Base-by-base conservation (phyloP, 2,113 vertebrate genomes). In the Phoxinus phoxinus region DNA sequence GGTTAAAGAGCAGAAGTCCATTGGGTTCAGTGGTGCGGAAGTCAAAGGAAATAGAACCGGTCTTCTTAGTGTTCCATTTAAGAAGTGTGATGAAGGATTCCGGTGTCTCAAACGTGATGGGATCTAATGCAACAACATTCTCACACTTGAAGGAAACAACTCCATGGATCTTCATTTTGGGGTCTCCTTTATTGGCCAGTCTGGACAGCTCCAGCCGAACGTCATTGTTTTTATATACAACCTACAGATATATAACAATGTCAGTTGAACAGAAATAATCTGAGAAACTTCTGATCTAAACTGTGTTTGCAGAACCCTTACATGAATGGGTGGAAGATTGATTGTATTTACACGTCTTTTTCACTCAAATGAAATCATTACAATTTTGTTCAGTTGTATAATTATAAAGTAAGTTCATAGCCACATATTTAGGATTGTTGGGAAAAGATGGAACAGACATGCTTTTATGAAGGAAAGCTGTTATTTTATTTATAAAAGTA, bases 21-120 rank as follows among this genome's bases (percentile, higher is more conserved):
- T 98, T 99, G 72, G 98, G 98, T 91, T 99, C 98, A 1, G 98
- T 99, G 83, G 98, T 99, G 83, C 98, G 97, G 88, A 99, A 99
- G 92, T 99, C 98, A 90, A 99, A 99, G 12, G 98, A 99, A 92
- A 99, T 98, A 58, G 98, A 99, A 81, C 98, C 98, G 1, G 98
- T 98, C 93, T 99, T 99, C 93, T 99, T 99, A 75, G 97, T 97
- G 81, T 99, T 99, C 98, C 98, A 99, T 89, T 99, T 99, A 87
- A 97, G 96, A 87, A 99, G 94, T 82, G 97, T 95, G 85, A 99
- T 97, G 85, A 96, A 99, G 75, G 98, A 98, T 88, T 99, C 97
- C 0, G 98, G 98, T 0, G 98, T 99, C 94, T 99, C 98, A 73
- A 99, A 99, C 19, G 98, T 98, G 92, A 99, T 99, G 87, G 98